Percentiles rank a stretch among this genome's conserved stretches.
These are phyloP conservation scores for Aradophagus sp. DNA, from an alignment of 1,140 invertebrate genomes.

Conservation along the genomic window DNA sequence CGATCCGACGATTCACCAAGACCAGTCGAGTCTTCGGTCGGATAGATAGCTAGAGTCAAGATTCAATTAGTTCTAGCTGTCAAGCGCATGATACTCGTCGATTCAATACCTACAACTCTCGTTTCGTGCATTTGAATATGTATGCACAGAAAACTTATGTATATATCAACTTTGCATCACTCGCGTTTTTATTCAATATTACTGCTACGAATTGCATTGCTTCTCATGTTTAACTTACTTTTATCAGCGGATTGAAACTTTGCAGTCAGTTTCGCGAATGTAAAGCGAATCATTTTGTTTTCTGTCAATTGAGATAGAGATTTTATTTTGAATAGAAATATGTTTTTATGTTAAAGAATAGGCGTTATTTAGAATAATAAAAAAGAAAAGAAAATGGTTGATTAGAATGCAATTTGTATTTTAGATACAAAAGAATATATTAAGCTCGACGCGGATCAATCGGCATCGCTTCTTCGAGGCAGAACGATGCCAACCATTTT, in stretches of 20 bases:
- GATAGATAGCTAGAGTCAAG: slow-evolving; percentile 74
- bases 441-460: slow-evolving; percentile 59
- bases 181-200: slow-evolving; percentile 29
- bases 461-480: slow-evolving; percentile 68
- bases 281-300: no score
- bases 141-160: slow-evolving; percentile 52
- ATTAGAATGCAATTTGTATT: slow-evolving; percentile 34
- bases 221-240: slow-evolving; percentile 32
- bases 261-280: no score
- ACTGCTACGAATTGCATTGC: slow-evolving; percentile 14
- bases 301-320: no score
- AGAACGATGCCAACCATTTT: slow-evolving; percentile 70
- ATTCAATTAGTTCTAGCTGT: slow-evolving; percentile 75
- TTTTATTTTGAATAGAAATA: no score
- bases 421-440: slow-evolving; percentile 60
- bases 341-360: no score
- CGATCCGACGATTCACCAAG: slow-evolving; percentile 61
- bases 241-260: slow-evolving; percentile 14
- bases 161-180: slow-evolving; percentile 45
- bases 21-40: slow-evolving; percentile 66
- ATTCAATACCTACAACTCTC: slow-evolving; percentile 67
- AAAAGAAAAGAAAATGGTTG: slow-evolving; percentile 1
- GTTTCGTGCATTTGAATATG: slow-evolving; percentile 58
- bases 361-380: no score
- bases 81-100: slow-evolving; percentile 73